Percentiles rank a stretch among this genome's conserved stretches.
Evolutionary conservation across 1,140 invertebrate genomes (phyloP).

Genomic region (Drosophila lacertosa): DNA sequence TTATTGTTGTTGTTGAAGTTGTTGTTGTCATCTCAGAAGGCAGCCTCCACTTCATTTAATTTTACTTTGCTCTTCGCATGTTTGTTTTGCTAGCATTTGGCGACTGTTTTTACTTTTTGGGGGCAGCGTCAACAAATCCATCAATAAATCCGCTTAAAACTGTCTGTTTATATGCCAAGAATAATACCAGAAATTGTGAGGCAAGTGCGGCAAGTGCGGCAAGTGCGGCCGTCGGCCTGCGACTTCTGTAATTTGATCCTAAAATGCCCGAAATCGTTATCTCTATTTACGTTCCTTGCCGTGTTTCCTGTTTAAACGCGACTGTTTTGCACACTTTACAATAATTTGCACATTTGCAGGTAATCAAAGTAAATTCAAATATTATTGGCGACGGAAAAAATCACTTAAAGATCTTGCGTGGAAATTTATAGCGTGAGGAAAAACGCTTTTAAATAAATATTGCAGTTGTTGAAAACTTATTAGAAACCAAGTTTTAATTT

Average conservation of each 20-base stretch:
- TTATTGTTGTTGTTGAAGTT: slow-evolving; percentile 12
- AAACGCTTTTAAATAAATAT: no score
- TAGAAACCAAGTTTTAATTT: no score
- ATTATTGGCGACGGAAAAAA: neutral
- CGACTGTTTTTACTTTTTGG: slow-evolving; percentile 12
- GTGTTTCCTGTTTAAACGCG: slow-evolving; percentile 23
- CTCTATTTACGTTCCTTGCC: slow-evolving; percentile 40
- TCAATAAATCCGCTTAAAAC: slow-evolving; percentile 57
- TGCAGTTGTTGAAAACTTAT: no score
- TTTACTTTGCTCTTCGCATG: slow-evolving; percentile 47
- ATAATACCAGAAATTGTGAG: slow-evolving; percentile 11
- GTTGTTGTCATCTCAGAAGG: slow-evolving; percentile 19
- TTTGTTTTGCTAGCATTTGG: slow-evolving; percentile 67
- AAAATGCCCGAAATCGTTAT: slow-evolving; percentile 43
- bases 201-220: slow-evolving; percentile 44
- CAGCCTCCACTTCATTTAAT: slow-evolving; percentile 26
- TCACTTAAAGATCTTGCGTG: no score
- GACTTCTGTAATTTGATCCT: slow-evolving; percentile 64
- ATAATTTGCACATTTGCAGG: slow-evolving; percentile 5
- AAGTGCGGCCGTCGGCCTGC: slow-evolving; percentile 46
- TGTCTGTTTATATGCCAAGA: slow-evolving; percentile 35
- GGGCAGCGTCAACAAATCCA: slow-evolving; percentile 32
- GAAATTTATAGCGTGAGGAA: no score
- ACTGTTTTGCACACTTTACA: no score
- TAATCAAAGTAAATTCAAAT: neutral